Conservation (phyloP, 2,888 invertebrate species). For the Cerceris rybyensis region DNA sequence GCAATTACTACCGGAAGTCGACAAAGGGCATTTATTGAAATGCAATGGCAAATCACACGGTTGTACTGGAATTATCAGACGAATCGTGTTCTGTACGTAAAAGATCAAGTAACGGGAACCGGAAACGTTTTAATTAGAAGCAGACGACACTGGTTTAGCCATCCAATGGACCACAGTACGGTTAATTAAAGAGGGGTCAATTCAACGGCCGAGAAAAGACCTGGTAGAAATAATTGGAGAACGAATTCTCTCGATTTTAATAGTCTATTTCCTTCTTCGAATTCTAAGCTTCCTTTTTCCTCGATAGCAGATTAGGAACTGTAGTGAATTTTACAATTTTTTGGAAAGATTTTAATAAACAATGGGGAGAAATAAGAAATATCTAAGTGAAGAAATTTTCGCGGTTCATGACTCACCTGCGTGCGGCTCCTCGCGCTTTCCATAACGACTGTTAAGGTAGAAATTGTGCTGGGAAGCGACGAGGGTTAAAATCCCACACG, state of each 20-base stretch:
- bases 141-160: conserved; percentile 16
- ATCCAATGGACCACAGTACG: conserved; percentile 9
- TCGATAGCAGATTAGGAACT: not conserved
- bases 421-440: conserved; percentile 69
- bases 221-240: not conserved
- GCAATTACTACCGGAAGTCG: not conserved
- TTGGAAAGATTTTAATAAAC: not conserved
- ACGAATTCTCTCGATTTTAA: not conserved
- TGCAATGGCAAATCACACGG: conserved; percentile 22
- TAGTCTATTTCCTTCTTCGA: not conserved
- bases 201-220: not conserved
- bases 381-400: not conserved
- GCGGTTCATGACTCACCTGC: conserved; percentile 57
- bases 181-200: conserved; percentile 29
- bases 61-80: not conserved
- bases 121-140: conserved; percentile 52
- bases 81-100: conserved; percentile 9
- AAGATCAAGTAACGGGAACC: conserved; percentile 47
- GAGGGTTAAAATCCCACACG: conserved; percentile 65
- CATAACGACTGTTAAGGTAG: conserved; percentile 70
- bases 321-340: not conserved
- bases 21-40: conserved; percentile 5
- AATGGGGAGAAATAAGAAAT: not conserved
- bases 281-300: too few relatives aligned
- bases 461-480: conserved; percentile 69